Evolutionary conservation across 2,888 invertebrate species (phyloP).

Genomic region (Tiliacea aurago): DNA sequence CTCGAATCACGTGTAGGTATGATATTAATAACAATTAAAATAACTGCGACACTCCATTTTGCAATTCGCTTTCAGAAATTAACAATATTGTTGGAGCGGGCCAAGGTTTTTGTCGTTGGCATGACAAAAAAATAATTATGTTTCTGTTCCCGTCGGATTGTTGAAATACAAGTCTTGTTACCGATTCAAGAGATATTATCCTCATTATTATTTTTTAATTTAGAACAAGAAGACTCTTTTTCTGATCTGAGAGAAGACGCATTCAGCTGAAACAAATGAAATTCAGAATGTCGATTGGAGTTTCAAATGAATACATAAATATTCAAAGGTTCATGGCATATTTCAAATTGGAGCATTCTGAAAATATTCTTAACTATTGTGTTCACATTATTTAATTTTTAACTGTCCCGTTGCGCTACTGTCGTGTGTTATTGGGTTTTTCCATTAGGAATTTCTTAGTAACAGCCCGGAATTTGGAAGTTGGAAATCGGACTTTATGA

Average conservation of each 20-base stretch:
- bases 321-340: background rate
- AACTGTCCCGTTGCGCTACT: too few species aligned
- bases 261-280: slow-evolving; percentile 8
- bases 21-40: slow-evolving; percentile 30
- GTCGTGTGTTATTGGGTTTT: too few species aligned
- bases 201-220: slow-evolving; percentile 21
- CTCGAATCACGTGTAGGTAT: slow-evolving; percentile 2
- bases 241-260: too few species aligned
- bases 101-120: slow-evolving; percentile 55
- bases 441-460: too few species aligned
- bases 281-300: slow-evolving; percentile 15
- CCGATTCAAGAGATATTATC: slow-evolving; percentile 10
- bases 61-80: slow-evolving; percentile 59
- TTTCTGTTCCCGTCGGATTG: slow-evolving; percentile 32
- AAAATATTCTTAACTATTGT: background rate
- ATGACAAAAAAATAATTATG: slow-evolving; percentile 54
- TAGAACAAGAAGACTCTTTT: background rate
- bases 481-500: too few species aligned
- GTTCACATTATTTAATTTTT: background rate
- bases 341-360: background rate
- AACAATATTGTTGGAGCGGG: slow-evolving; percentile 54
- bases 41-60: slow-evolving; percentile 45
- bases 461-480: too few species aligned
- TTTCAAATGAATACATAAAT: background rate
- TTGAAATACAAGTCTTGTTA: slow-evolving; percentile 44